Base-by-base conservation (phyloP, 1,140 invertebrate genomes). In the Nasonia giraulti region DNA sequence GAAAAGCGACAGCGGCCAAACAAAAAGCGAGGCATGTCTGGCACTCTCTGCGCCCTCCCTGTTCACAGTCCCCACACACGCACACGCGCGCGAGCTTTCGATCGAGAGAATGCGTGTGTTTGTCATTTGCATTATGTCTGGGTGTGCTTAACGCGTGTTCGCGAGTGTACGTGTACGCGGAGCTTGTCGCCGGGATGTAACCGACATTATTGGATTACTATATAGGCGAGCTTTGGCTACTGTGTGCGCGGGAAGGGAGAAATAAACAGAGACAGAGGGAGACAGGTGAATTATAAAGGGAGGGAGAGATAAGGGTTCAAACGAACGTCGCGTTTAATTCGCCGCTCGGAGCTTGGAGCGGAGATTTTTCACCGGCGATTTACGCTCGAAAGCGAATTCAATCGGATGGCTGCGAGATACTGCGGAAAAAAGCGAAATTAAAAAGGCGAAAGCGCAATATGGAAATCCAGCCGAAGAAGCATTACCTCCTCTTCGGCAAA, bases 141-240 rank as follows among this genome's bases (percentile, higher is more conserved):
- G 40, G 31, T 31, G 77, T 33, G 68, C 62, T 62, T 82, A 82
- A 74, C 62, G 50, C 47, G 40, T 47, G 76, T 37, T 27, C 27
- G 83, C 37, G 66, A 68, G 66, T 73, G 55, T 47, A 50, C 14
- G 55, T 66, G 55, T 75, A 31, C 80, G 50, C 44, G 66, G 2
- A 50, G 71, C 23, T 74, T 74, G 69, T 78, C 78, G 47, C 66
- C 79, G 69, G 83, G 76, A 75, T 85, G 83, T 80, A 85, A 85
- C 68, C 78, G 78, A 85, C 83, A 80, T 85, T 85, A 85, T 85
- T 80, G 78, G 83, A 85, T 80, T 85, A 80, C 83, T 73, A 33
- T 37, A 75, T 55, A 40, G 71, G 23, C 20, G n/a, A 23, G 74
- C 20, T 40, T n/a, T 10, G 40, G 8, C 33, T 33, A 20, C 31